phyloP scores from a whole-genome alignment of 2,888 invertebrate genomes.

The Campoletis raptor region DNA sequence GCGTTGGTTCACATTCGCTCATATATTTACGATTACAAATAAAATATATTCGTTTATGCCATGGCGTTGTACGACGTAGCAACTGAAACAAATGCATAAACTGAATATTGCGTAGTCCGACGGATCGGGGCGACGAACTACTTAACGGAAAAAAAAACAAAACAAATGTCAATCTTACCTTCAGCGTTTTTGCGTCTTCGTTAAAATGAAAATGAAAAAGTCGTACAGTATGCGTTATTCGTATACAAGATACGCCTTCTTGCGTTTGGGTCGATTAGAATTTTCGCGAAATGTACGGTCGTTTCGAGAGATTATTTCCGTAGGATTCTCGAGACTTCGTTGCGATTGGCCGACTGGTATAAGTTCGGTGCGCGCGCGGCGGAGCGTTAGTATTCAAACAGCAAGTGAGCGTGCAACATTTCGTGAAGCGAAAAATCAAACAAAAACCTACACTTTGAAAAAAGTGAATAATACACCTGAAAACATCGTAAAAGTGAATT shows the following conservation, averaged over 20 bases:
- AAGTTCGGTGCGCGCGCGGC: slow-evolving; percentile 46
- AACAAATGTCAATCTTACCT: neutral
- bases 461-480: slow-evolving; percentile 8
- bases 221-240: neutral
- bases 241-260: slow-evolving; percentile 10
- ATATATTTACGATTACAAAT: neutral
- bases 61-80: neutral
- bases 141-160: neutral
- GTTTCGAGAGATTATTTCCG: slow-evolving; percentile 6
- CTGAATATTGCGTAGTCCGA: neutral
- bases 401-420: slow-evolving; percentile 16
- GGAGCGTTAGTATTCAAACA: slow-evolving; percentile 66
- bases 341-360: slow-evolving; percentile 58
- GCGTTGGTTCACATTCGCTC: neutral
- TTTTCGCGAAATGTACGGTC: slow-evolving; percentile 22
- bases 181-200: neutral
- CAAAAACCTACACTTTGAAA: slow-evolving; percentile 10
- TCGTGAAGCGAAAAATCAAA: slow-evolving; percentile 6
- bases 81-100: neutral
- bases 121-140: neutral
- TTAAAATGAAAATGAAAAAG: neutral
- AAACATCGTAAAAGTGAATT: neutral
- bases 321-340: slow-evolving; percentile 9
- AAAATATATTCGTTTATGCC: neutral
- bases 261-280: neutral